A percentile compares a stretch with the other conserved stretches of the same genome.
Evolutionary conservation across 1,140 invertebrate genomes (phyloP).

Genomic region (Drosophila kikkawai): DNA sequence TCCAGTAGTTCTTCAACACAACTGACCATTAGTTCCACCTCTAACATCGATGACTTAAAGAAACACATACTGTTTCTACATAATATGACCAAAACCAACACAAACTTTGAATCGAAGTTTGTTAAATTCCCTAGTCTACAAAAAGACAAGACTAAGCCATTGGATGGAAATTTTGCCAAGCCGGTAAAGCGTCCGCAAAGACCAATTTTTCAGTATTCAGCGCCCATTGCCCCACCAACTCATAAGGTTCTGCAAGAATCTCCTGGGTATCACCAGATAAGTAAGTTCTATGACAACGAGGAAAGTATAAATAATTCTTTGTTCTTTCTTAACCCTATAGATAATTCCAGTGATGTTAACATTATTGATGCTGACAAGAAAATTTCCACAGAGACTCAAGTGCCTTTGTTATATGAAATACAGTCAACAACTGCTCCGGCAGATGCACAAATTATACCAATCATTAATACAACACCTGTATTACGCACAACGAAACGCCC

Average conservation of each 20-base stretch:
- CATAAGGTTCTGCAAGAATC: conserved; percentile 48
- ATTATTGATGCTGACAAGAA: conserved; percentile 22
- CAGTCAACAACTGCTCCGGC: conserved; percentile 33
- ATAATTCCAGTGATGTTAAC: conserved; percentile 8
- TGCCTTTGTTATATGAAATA: conserved; percentile 70
- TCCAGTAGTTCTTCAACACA: conserved; percentile 44
- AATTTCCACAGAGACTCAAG: conserved; percentile 67
- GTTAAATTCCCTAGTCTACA: conserved; percentile 82
- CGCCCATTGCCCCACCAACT: conserved; percentile 74
- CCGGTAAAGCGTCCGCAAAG: conserved; percentile 57
- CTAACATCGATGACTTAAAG: conserved; percentile 82
- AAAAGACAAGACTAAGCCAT: conserved; percentile 65
- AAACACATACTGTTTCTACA: conserved; percentile 83
- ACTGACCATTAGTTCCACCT: conserved; percentile 47
- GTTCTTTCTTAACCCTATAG: conserved; percentile 41
- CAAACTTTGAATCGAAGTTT: conserved; percentile 83
- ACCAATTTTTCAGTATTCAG: conserved; percentile 72
- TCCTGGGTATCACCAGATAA: conserved; percentile 56
- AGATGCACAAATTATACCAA: conserved; percentile 12
- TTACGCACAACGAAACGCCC: conserved; percentile 67
- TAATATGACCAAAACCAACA: conserved; percentile 80
- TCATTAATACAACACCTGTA: conserved; percentile 26
- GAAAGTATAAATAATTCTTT: conserved; percentile 45
- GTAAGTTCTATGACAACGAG: conserved; percentile 70
- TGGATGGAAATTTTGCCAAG: conserved; percentile 18